phyloP scores from a whole-genome alignment of 2,888 invertebrate genomes.

The Colletes collaris region DNA sequence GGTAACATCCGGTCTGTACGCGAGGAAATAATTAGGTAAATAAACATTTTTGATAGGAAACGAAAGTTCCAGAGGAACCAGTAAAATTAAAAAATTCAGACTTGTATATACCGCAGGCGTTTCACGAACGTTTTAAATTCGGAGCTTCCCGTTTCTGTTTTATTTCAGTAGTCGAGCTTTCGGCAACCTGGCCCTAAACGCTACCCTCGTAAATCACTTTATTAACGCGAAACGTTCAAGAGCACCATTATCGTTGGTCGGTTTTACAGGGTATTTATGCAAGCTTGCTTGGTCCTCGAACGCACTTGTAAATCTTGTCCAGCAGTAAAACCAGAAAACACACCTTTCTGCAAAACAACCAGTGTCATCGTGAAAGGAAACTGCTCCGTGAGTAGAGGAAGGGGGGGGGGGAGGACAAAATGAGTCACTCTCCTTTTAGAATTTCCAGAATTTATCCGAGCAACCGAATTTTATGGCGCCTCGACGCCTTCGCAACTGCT shows the following conservation, averaged over 20 bases:
- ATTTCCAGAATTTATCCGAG: too few species aligned
- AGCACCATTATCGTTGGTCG: conserved; percentile 1
- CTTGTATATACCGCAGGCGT: neutral
- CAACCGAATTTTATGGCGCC: too few species aligned
- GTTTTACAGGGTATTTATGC: conserved; percentile 14
- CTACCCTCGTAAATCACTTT: conserved; percentile 13
- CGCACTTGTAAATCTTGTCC: neutral
- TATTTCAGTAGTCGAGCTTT: conserved; percentile 11
- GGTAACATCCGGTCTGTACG: too few species aligned
- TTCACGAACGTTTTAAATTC: neutral
- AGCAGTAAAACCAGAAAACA: neutral
- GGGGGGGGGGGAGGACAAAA: too few species aligned
- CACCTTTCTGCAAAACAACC: too few species aligned
- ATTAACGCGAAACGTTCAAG: neutral
- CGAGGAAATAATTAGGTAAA: too few species aligned
- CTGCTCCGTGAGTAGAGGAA: too few species aligned
- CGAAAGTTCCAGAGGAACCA: too few species aligned
- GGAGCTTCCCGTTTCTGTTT: neutral
- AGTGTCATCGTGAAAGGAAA: too few species aligned
- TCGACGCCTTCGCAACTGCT: too few species aligned
- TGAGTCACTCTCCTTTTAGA: too few species aligned
- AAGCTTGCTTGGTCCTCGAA: neutral
- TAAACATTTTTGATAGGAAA: too few species aligned
- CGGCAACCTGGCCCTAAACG: conserved; percentile 1
- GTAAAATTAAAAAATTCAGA: neutral